Percentiles rank a stretch among this genome's conserved stretches.
These are phyloP conservation scores for Zeuzera pyrina DNA, from an alignment of 2,888 invertebrate genomes.

Conservation along the genomic window DNA sequence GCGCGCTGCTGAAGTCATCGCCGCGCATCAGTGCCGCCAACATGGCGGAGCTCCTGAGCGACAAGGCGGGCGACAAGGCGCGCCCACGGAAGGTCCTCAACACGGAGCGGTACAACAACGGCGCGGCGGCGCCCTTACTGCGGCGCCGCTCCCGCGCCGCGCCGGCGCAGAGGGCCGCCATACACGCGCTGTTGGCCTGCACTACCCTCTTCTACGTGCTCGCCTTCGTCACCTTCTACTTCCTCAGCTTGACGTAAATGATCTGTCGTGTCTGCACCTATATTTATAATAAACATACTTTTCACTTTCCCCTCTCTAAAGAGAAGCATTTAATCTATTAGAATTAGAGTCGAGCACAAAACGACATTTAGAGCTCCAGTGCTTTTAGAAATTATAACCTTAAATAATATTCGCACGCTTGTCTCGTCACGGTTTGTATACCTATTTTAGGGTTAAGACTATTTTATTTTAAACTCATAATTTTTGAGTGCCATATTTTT, in stretches of 20 bases:
- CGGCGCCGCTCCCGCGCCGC: conserved; percentile 8
- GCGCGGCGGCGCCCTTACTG: conserved; percentile 58
- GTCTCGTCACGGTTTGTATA: too few relatives aligned
- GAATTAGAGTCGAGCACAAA: too few relatives aligned
- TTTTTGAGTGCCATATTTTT: too few relatives aligned
- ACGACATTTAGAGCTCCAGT: too few relatives aligned
- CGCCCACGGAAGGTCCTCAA: conserved; percentile 26
- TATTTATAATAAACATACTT: too few relatives aligned
- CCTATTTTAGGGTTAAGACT: too few relatives aligned
- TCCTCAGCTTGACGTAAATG: conserved; percentile 45
- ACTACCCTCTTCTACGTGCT: conserved; percentile 43
- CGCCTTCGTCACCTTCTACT: conserved; percentile 54
- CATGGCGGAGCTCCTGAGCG: conserved; percentile 18
- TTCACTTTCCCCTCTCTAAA: too few relatives aligned
- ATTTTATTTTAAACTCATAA: too few relatives aligned
- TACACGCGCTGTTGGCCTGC: conserved; percentile 11
- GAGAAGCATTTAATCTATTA: too few relatives aligned
- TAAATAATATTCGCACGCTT: too few relatives aligned
- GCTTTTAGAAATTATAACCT: too few relatives aligned
- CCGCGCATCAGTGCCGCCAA: conserved; percentile 16
- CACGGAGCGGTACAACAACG: conserved; percentile 39
- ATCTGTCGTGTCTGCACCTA: conserved; percentile 12
- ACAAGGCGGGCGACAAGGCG: conserved; percentile 20
- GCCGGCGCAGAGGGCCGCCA: conserved; percentile 8
- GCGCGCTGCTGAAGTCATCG: conserved; percentile 24